Base-by-base conservation (phyloP, 1,140 invertebrate species). In the Heliconius nattereri region DNA sequence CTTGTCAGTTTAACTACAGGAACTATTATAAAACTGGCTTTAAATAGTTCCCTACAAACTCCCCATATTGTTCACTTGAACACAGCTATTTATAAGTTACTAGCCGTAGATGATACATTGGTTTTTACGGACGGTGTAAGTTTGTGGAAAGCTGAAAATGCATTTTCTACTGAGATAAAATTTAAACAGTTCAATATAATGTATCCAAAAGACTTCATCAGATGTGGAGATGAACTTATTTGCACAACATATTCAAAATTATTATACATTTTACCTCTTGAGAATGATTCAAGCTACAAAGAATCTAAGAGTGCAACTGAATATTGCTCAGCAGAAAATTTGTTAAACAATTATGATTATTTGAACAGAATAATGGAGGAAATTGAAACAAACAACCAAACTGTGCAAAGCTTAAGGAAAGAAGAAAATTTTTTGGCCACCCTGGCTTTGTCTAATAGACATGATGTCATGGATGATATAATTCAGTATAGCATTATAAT, bases 171-270 rank as follows among this genome's bases (percentile, higher is more conserved):
- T 66, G 57, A 86, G 74, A 77, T 86, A 26, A 83, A 78, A 75
- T 90, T 90, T 29, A 83, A 80, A 75, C 85, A 91, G 76, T 84
- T 87, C 7, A 86, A 88, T 79, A 76, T 92, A 1, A 89, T 80
- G 54, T 82, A 91, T 78, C 84, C 89, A 9, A 91, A 91, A 78
- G 91, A 93, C 82, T 90, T 94, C 78, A 78, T 86, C 20, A 82
- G 80, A 40, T 82, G 84, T 32, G 84, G 79, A 40, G 86, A 91
- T 74, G 78, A 90, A 78, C 79, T 94, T 20, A 82, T 94, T 71
- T 92, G 91, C 73, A 89, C 88, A 11, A 91, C 92, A 81, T 93
- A 84, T 76, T 83, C 75, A n/a, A 90, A 94, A 60, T 76, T 92
- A 57, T 79, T 92, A 71, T 92, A 94, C 72, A 76, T 81, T 75